A percentile compares a stretch with the other conserved stretches of the same genome.
Evolutionary conservation across 2,888 invertebrate species (phyloP).

Genomic region (Spodoptera littoralis): DNA sequence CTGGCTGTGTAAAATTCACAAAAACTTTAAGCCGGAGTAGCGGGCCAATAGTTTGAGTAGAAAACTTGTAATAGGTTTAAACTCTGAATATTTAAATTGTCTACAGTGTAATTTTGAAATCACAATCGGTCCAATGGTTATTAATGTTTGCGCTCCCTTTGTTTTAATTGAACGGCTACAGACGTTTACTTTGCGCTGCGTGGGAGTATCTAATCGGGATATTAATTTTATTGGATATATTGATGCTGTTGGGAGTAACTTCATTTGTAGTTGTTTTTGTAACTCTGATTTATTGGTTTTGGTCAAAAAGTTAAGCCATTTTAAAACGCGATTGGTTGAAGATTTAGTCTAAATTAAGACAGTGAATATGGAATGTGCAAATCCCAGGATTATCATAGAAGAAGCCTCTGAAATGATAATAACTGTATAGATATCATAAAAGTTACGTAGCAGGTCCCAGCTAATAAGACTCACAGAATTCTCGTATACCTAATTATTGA

Average conservation of each 20-base stretch:
- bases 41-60: constrained; percentile 73
- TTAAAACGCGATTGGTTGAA: no score
- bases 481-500: no score
- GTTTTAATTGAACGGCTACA: constrained; percentile 55
- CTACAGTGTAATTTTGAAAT: constrained; percentile 59
- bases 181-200: constrained; percentile 44
- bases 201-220: constrained; percentile 49
- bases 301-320: no score
- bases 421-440: no score
- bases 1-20: constrained; percentile 80
- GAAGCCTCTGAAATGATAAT: no score
- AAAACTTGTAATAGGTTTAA: constrained; percentile 81
- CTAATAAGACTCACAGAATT: no score
- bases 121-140: constrained; percentile 54
- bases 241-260: constrained; percentile 2
- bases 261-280: no score
- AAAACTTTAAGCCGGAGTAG: constrained; percentile 78
- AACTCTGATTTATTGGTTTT: no score
- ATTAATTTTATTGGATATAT: constrained; percentile 48
- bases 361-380: no score
- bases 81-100: constrained; percentile 74
- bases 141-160: constrained; percentile 57
- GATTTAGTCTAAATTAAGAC: no score
- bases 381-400: no score
- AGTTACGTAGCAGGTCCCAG: no score